Evolutionary conservation across 35 echinoderm and acorn worm species (phyloP).

Genomic region (Acanthaster planci): DNA sequence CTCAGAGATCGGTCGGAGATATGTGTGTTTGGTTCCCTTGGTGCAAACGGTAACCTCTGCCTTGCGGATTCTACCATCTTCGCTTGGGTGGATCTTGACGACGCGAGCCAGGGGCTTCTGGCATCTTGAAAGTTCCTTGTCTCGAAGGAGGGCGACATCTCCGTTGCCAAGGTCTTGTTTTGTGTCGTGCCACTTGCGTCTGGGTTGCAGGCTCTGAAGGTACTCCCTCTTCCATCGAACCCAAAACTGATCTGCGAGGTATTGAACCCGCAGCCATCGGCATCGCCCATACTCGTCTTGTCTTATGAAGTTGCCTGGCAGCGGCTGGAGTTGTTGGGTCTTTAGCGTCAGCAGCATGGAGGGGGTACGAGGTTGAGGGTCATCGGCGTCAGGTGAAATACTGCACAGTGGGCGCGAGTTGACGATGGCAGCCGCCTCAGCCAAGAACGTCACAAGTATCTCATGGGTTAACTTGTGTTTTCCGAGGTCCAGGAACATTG

Average conservation of each 20-base stretch:
- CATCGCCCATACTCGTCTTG: background rate
- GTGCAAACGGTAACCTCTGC: no score
- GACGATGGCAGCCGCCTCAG: slow-evolving; percentile 30
- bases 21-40: no score
- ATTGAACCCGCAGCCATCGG: slow-evolving; percentile 25
- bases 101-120: slow-evolving; percentile 53
- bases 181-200: slow-evolving; percentile 49
- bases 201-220: slow-evolving; percentile 46
- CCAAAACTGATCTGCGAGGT: slow-evolving; percentile 51
- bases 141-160: slow-evolving; percentile 56
- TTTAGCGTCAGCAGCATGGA: slow-evolving; percentile 24
- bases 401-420: slow-evolving; percentile 35
- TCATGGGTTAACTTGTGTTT: slow-evolving; percentile 45
- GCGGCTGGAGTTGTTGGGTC: background rate
- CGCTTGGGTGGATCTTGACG: slow-evolving; percentile 42
- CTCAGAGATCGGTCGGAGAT: no score
- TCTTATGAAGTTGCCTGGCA: background rate
- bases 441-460: slow-evolving; percentile 33
- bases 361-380: slow-evolving; percentile 38
- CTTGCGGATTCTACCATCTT: slow-evolving; percentile 42
- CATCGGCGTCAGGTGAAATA: slow-evolving; percentile 40
- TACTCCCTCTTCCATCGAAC: slow-evolving; percentile 71
- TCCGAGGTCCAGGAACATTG: slow-evolving; percentile 28
- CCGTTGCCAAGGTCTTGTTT: slow-evolving; percentile 37
- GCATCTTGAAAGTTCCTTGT: slow-evolving; percentile 48